These are phyloP conservation scores for Tyrannus savana DNA, from an alignment of 2,113 vertebrate species.

Conservation along the genomic window DNA sequence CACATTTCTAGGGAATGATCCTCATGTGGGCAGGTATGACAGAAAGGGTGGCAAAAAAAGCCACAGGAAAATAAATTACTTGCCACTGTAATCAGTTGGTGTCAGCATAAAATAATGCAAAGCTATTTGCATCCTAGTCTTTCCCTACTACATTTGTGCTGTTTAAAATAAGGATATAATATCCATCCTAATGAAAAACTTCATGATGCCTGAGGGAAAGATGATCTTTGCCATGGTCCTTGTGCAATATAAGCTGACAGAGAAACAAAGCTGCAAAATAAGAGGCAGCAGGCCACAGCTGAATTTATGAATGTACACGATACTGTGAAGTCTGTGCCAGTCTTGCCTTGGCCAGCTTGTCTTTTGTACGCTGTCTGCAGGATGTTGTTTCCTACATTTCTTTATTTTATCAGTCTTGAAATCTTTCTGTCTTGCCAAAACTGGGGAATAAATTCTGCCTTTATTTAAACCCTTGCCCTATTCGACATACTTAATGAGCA, in stretches of 20 bases:
- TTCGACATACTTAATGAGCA: background rate
- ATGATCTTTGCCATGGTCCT: background rate
- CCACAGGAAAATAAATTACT: background rate
- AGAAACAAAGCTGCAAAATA: background rate
- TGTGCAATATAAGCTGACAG: background rate
- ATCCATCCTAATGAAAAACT: background rate
- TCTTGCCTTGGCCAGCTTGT: background rate
- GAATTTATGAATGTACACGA: background rate
- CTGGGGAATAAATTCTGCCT: background rate
- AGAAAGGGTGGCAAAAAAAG: background rate
- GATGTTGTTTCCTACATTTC: background rate
- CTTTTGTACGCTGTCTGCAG: rapidly evolving
- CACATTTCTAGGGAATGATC: background rate
- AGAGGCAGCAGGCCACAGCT: background rate
- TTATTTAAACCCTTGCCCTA: background rate
- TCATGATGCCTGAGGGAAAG: background rate
- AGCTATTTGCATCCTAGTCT: background rate
- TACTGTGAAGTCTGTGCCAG: background rate
- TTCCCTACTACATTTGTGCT: background rate
- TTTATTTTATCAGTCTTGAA: background rate
- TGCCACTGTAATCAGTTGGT: background rate
- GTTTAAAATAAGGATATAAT: background rate
- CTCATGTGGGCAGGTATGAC: background rate
- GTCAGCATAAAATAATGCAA: background rate
- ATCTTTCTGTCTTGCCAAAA: background rate